A percentile compares a stretch with the other conserved stretches of the same genome.
These are phyloP conservation scores for Limnephilus marmoratus DNA, from an alignment of 2,888 invertebrate species.

Conservation along the genomic window DNA sequence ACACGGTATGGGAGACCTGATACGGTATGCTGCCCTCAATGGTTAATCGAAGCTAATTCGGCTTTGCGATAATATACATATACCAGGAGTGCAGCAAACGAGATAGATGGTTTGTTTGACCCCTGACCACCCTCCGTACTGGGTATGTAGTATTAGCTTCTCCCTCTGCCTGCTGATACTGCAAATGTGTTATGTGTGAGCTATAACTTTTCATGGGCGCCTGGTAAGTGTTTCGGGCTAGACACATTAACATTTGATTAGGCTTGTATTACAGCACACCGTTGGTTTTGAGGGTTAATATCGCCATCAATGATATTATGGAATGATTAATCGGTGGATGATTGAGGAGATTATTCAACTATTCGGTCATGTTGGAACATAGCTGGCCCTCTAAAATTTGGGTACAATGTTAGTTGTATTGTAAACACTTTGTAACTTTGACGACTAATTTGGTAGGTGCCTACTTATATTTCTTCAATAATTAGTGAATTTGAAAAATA, in stretches of 20 bases:
- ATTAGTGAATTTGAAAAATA: no score
- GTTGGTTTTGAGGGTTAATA: conserved; percentile 30
- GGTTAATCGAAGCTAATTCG: conserved; percentile 31
- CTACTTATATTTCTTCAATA: no score
- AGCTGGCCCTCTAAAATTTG: background rate
- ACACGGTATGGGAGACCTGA: background rate
- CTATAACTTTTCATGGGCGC: conserved; percentile 50
- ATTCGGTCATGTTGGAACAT: background rate
- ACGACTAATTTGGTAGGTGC: background rate
- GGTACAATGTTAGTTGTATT: background rate
- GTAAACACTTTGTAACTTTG: background rate
- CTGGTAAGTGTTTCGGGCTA: conserved; percentile 60
- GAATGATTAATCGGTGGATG: conserved; percentile 18
- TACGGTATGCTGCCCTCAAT: conserved; percentile 9
- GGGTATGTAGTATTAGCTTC: background rate
- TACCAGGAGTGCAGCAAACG: conserved; percentile 29
- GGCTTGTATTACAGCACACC: conserved; percentile 45
- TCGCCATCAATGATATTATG: conserved; percentile 31
- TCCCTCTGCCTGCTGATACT: background rate
- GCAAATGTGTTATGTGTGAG: conserved; percentile 48
- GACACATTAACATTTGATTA: conserved; percentile 61
- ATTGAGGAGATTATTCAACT: background rate
- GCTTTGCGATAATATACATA: background rate
- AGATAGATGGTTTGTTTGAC: background rate
- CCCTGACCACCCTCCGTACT: background rate